Evolutionary conservation across 2,113 vertebrate genomes (phyloP), one percentile per base, ranked within the genome.

Genomic region (Peromyscus leucopus): DNA sequence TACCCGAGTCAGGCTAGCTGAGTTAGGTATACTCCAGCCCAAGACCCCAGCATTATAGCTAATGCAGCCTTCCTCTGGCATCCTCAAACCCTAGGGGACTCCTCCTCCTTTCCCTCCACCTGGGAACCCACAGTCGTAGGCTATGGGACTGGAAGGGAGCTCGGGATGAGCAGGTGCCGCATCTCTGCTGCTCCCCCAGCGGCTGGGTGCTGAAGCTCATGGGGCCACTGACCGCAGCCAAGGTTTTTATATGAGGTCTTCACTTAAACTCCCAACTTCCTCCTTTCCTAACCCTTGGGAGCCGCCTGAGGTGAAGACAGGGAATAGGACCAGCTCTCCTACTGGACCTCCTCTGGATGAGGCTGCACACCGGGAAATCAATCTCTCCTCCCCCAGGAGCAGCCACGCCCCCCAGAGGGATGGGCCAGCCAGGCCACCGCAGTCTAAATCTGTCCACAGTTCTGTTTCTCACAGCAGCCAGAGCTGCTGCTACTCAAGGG

Each of bases 351-450:
- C 82, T 31, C 28, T 36, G n/a, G 26, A 87, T 24, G 46, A 79
- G 67, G 21, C 36, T 26, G 69, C 0, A 19, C 0, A 0, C n/a
- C 48, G 78, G 13, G 28, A 15, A 7, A 7, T 6, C 61, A 7
- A 7, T 6, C 61, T 11, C 91, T 82, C 46, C 83, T 90, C n/a
- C 51, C 13, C 3, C 4, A 75, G 83, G 3, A 5, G 0, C 15
- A 21, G 55, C 19, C 26, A 39, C 46, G 22, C 65, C 55, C n/a
- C 75, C 55, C 78, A 82, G 0, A 63, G 19, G n/a, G 15, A 42
- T 57, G n/a, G 17, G 42, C 61, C 1, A 76, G 36, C 15, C 79
- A 90, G n/a, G 63, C 33, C 33, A 71, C 84, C 63, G 0, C 33
- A 15, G 24, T 79, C 76, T 46, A 63, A 84, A 16, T 28, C 51